These are phyloP conservation scores for Ancistrus triradiatus DNA, from an alignment of 2,113 vertebrate genomes.

Conservation along the genomic window DNA sequence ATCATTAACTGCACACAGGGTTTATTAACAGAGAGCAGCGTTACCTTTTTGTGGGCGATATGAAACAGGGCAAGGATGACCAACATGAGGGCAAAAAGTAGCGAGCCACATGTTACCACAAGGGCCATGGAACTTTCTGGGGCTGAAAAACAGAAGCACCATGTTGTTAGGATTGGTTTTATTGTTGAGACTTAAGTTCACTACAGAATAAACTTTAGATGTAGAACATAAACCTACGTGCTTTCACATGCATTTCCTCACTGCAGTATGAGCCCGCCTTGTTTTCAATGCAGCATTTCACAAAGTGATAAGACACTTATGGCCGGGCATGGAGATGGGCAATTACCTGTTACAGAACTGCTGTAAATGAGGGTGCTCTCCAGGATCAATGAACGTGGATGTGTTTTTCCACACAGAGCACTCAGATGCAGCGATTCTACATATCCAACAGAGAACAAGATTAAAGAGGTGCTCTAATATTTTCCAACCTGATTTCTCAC, in stretches of 20 bases:
- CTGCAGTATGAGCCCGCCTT: not conserved
- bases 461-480: no score
- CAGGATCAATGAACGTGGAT: not conserved
- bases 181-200: not conserved
- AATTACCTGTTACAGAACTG: not conserved
- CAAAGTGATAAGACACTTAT: not conserved
- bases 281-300: not conserved
- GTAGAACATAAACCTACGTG: not conserved
- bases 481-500: no score
- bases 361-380: not conserved
- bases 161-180: not conserved
- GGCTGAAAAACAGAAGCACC: conserved; percentile 1
- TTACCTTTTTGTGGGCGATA: conserved; percentile 65
- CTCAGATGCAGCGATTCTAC: no score
- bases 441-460: no score
- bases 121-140: not conserved
- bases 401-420: not conserved
- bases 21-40: not conserved
- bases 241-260: not conserved
- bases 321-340: not conserved
- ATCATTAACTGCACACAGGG: not conserved
- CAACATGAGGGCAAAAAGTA: conserved; percentile 37
- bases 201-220: not conserved
- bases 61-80: conserved; percentile 40
- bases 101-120: conserved; percentile 17